Conservation (phyloP, 2,888 invertebrate genomes). For the Caenorhabditis doughertyi region DNA sequence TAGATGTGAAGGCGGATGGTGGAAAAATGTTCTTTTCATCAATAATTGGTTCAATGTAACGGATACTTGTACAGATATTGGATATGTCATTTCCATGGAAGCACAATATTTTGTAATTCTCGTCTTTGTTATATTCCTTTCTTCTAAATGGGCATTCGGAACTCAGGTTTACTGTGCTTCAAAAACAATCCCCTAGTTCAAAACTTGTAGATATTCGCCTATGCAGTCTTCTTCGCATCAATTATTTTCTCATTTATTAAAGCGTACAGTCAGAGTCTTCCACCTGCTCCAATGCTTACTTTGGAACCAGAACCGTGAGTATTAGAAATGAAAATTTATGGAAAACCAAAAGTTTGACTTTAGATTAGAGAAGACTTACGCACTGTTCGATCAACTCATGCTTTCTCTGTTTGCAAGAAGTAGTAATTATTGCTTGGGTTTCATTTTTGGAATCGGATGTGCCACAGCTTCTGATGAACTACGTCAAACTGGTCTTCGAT, state of each 20-base stretch:
- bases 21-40: conserved; percentile 81
- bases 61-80: conserved; percentile 80
- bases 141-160: conserved; percentile 43
- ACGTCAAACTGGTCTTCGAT: conserved; percentile 41
- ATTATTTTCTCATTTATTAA: conserved; percentile 60
- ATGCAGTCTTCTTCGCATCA: conserved; percentile 41
- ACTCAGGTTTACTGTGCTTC: conserved; percentile 39
- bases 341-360: neutral
- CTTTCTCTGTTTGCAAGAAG: conserved; percentile 60
- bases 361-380: conserved; percentile 57
- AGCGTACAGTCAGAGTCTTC: conserved; percentile 60
- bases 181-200: neutral
- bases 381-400: conserved; percentile 60
- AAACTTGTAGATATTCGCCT: conserved; percentile 48
- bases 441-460: conserved; percentile 72
- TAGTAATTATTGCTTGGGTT: conserved; percentile 69
- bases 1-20: conserved; percentile 79
- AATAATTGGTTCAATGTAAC: conserved; percentile 81
- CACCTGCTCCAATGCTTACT: conserved; percentile 74
- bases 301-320: conserved; percentile 70
- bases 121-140: conserved; percentile 69
- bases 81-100: conserved; percentile 79
- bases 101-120: conserved; percentile 78
- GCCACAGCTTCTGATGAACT: conserved; percentile 49
- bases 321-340: neutral